phyloP scores from a whole-genome alignment of 2,113 vertebrate genomes.

The Onychostruthus taczanowskii region DNA sequence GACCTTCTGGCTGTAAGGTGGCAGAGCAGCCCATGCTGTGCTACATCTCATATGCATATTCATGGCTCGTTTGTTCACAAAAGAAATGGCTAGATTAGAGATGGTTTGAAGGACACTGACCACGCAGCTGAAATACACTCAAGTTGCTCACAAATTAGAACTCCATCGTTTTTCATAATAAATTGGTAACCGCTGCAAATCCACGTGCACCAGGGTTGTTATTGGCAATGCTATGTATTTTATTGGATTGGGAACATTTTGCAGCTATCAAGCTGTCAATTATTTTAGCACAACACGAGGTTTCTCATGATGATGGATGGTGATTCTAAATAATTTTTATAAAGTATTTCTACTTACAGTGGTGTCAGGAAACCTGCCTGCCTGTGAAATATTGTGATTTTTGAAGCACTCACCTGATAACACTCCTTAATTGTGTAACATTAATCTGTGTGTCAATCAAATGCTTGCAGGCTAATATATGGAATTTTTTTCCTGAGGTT shows the following conservation, averaged over 20 bases:
- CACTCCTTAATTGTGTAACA: slow-evolving; percentile 54
- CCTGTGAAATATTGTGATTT: slow-evolving; percentile 61
- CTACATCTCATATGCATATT: slow-evolving; percentile 51
- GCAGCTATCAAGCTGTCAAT: slow-evolving; percentile 57
- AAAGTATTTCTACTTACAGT: slow-evolving; percentile 52
- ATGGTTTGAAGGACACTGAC: slow-evolving; percentile 50
- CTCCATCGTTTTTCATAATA: background rate
- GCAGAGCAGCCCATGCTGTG: slow-evolving; percentile 48
- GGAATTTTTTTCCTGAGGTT: slow-evolving; percentile 7
- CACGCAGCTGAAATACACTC: background rate
- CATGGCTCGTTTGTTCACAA: slow-evolving; percentile 51
- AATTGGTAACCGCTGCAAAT: slow-evolving; percentile 21
- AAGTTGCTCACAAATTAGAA: slow-evolving; percentile 24
- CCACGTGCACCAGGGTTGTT: background rate
- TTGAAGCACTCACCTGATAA: slow-evolving; percentile 55
- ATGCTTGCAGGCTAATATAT: slow-evolving; percentile 10
- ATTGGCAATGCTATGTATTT: slow-evolving; percentile 45
- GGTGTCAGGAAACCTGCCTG: slow-evolving; percentile 45
- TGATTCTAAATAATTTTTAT: slow-evolving; percentile 64
- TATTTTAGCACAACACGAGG: slow-evolving; percentile 46
- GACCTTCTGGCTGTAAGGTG: slow-evolving; percentile 56
- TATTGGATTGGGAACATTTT: slow-evolving; percentile 54
- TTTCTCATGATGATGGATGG: slow-evolving; percentile 50
- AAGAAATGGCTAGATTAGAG: slow-evolving; percentile 30
- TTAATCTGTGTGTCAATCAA: slow-evolving; percentile 62